Evolutionary conservation across 1,140 invertebrate species (phyloP), one percentile per base, ranked within the genome.

Genomic region (Amyelois transitella): DNA sequence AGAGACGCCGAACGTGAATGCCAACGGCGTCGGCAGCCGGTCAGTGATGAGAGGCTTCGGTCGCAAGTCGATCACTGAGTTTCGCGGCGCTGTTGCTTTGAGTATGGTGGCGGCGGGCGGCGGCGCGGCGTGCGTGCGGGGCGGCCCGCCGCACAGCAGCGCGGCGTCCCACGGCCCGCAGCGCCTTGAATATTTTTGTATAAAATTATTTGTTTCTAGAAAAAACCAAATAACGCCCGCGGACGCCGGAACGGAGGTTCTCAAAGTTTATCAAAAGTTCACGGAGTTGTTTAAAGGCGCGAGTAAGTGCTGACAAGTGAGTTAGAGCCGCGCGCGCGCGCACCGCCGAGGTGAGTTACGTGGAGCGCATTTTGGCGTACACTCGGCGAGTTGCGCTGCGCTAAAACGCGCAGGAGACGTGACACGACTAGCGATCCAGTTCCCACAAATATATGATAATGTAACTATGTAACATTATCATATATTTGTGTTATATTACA

Each of bases 141-240:
- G 61, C 43, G 64, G 51, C 2, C 62, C 72, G 14, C 63, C 18
- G 56, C 78, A 79, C 19, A 69, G 60, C 6, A 86, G 38, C 18
- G 72, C 74, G 45, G 68, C 66, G 72, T 81, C 76, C 78, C 80
- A 83, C 8, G 72, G 74, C 0, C 77, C 82, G 1, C 53, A 18
- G 20, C 72, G 66, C 0, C n/a, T n/a, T n/a, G n/a, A n/a, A n/a
- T n/a, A n/a, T n/a, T n/a, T n/a, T n/a, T n/a, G n/a, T n/a, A n/a
- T n/a, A n/a, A n/a, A n/a, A n/a, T n/a, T n/a, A n/a, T n/a, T n/a
- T n/a, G n/a, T n/a, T n/a, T n/a, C n/a, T n/a, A n/a, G n/a, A n/a
- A n/a, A n/a, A n/a, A n/a, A n/a, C n/a, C n/a, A n/a, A n/a, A n/a
- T n/a, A n/a, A n/a, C n/a, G n/a, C n/a, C n/a, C n/a, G n/a, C n/a